Percentiles rank a stretch among this genome's conserved stretches.
Conservation (phyloP, 1,140 invertebrate genomes). For the Sycophila sp. region DNA sequence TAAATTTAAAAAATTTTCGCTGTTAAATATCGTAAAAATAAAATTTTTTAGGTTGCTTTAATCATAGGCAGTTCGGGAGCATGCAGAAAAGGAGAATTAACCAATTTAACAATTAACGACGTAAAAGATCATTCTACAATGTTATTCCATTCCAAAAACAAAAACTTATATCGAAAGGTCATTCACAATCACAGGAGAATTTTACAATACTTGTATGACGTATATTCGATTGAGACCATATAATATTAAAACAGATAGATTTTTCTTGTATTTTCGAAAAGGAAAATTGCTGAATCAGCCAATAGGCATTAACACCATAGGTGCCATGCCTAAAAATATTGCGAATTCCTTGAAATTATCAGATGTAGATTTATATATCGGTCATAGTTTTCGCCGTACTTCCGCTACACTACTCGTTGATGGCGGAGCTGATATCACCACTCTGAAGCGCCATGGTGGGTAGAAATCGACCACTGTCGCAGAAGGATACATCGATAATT, state of each 20-base stretch:
- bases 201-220: slow-evolving; percentile 19
- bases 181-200: too few relatives aligned
- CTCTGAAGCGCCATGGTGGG: slow-evolving; percentile 26
- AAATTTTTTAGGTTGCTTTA: slow-evolving; percentile 13
- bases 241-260: neutral
- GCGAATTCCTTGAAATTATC: too few relatives aligned
- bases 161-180: slow-evolving; percentile 28
- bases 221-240: slow-evolving; percentile 22
- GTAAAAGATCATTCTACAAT: slow-evolving; percentile 32
- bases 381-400: slow-evolving; percentile 14
- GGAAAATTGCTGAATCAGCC: neutral
- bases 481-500: slow-evolving; percentile 30
- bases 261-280: slow-evolving; percentile 20
- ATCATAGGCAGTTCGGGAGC: slow-evolving; percentile 6
- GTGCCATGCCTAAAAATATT: too few relatives aligned
- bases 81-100: slow-evolving; percentile 6
- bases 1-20: neutral
- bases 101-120: neutral
- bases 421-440: slow-evolving; percentile 20
- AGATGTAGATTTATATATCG: slow-evolving; percentile 7
- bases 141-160: slow-evolving; percentile 16
- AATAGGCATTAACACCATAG: slow-evolving; percentile 11
- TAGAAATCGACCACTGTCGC: slow-evolving; percentile 31
- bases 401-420: slow-evolving; percentile 19
- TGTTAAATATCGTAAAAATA: neutral